Conservation (phyloP, 1,140 invertebrate species). For the Drosophila azteca region DNA sequence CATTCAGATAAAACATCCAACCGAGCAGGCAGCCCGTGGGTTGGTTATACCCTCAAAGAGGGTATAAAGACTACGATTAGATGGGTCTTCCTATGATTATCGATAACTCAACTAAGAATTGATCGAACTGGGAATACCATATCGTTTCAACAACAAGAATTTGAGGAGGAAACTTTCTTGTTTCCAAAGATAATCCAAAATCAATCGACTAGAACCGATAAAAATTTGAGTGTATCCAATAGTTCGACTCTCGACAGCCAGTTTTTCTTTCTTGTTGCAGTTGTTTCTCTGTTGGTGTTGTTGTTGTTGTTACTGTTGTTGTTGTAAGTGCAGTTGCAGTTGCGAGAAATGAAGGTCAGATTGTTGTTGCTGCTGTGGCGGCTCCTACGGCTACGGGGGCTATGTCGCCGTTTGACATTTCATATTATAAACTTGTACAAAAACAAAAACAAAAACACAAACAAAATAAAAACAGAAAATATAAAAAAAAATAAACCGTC, state of each 20-base stretch:
- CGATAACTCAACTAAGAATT: too few relatives aligned
- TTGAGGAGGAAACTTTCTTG: too few relatives aligned
- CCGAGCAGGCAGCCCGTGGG: conserved; percentile 39
- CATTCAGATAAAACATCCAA: conserved; percentile 60
- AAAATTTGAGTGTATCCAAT: too few relatives aligned
- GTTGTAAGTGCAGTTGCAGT: conserved; percentile 55
- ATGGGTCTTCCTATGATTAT: too few relatives aligned
- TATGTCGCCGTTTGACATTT: conserved; percentile 72
- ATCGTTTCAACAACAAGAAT: too few relatives aligned
- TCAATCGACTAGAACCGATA: too few relatives aligned
- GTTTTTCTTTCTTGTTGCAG: conserved; percentile 11
- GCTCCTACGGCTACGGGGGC: background rate
- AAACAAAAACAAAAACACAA: conserved; percentile 10
- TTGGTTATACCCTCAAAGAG: too few relatives aligned
- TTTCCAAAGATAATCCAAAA: too few relatives aligned
- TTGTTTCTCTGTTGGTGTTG: conserved; percentile 36
- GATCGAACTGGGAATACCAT: too few relatives aligned
- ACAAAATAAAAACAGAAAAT: conserved; percentile 30
- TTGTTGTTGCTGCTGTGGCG: conserved; percentile 38
- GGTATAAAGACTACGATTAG: too few relatives aligned
- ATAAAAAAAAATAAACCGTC: conserved; percentile 48
- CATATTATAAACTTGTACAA: conserved; percentile 73
- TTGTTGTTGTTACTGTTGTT: conserved; percentile 27
- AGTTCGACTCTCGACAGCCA: too few relatives aligned
- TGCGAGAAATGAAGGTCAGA: conserved; percentile 75